Evolutionary conservation across 2,888 invertebrate genomes (phyloP).

Genomic region (Chydorus sphaericus): DNA sequence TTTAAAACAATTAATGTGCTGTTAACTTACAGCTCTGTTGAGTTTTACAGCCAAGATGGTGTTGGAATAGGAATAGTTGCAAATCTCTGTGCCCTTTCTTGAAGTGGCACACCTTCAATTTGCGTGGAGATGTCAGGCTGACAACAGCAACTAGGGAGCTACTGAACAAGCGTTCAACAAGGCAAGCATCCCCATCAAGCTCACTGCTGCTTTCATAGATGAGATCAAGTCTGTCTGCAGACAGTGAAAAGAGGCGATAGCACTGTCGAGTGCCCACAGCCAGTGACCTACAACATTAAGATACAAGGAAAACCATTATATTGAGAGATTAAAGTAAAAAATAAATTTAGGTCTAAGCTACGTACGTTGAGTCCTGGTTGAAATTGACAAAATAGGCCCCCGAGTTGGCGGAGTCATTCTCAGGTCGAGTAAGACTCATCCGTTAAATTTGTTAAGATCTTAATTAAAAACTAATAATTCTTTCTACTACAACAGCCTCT

Average conservation of each 20-base stretch:
- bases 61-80: conserved; percentile 89
- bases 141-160: conserved; percentile 94
- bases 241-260: conserved; percentile 75
- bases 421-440: conserved; percentile 68
- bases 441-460: too few relatives aligned
- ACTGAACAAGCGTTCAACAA: conserved; percentile 91
- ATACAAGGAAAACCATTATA: conserved; percentile 10
- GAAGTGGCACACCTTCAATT: conserved; percentile 89
- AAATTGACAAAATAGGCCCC: conserved; percentile 89
- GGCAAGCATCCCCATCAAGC: conserved; percentile 55
- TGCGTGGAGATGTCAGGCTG: conserved; percentile 75
- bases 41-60: conserved; percentile 89
- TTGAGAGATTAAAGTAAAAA: not conserved
- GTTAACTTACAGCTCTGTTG: conserved; percentile 64
- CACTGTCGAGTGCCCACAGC: conserved; percentile 84
- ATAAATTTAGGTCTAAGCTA: too few relatives aligned
- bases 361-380: conserved; percentile 97
- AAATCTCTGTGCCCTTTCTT: conserved; percentile 95
- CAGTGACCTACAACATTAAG: conserved; percentile 50
- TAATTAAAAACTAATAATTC: too few relatives aligned
- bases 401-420: conserved; percentile 59
- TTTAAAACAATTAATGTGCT: not conserved
- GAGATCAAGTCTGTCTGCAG: conserved; percentile 68
- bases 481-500: too few relatives aligned
- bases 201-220: conserved; percentile 66